Conservation (phyloP, 2,888 invertebrate species). For the Lithophane socia region DNA sequence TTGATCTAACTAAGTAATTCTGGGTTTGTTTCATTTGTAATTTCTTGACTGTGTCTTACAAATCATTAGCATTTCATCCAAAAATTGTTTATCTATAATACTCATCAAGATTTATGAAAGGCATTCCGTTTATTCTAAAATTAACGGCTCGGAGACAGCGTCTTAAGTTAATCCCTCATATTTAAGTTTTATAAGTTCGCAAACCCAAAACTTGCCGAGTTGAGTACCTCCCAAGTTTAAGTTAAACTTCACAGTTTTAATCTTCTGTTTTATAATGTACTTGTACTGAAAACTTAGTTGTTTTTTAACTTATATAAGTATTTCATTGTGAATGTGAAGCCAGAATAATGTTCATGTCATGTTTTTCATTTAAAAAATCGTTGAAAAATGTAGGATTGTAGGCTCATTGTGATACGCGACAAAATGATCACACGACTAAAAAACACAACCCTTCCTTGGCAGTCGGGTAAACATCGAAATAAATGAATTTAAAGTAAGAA, state of each 20-base stretch:
- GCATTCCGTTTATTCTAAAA: conserved; percentile 12
- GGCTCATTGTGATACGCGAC: neutral
- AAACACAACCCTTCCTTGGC: too few relatives aligned
- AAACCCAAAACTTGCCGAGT: conserved; percentile 60
- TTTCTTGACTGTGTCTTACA: too few relatives aligned
- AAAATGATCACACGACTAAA: too few relatives aligned
- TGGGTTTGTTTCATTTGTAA: too few relatives aligned
- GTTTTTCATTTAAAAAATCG: neutral
- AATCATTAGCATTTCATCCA: too few relatives aligned
- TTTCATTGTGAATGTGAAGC: neutral
- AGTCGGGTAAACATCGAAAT: too few relatives aligned
- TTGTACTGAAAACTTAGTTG: conserved; percentile 27
- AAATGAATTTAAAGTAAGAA: too few relatives aligned
- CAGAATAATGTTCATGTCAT: neutral
- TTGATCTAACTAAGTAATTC: too few relatives aligned
- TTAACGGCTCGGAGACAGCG: conserved; percentile 22
- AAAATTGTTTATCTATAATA: too few relatives aligned
- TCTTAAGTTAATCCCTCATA: conserved; percentile 49
- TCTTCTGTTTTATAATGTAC: conserved; percentile 52
- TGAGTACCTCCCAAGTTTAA: conserved; percentile 50
- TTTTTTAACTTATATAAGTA: conserved; percentile 4
- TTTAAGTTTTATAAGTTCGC: conserved; percentile 61
- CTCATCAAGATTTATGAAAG: neutral
- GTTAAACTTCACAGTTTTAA: conserved; percentile 53
- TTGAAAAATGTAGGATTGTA: too few relatives aligned